Conservation (phyloP, 2,113 vertebrate species). For the Oncorhynchus masou region DNA sequence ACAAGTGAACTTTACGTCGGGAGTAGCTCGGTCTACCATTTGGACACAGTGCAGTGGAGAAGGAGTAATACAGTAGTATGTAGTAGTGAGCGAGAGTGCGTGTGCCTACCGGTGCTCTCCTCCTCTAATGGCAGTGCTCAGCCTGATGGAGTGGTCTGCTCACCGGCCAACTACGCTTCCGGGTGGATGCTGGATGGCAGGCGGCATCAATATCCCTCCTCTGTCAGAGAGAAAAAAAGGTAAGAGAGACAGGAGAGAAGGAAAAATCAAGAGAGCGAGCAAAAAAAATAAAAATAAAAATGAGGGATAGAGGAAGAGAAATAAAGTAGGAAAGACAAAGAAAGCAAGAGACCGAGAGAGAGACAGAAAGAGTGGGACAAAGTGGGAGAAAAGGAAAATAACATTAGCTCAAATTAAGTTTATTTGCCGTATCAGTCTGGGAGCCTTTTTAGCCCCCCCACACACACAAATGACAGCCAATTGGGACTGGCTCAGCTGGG, state of each 20-base stretch:
- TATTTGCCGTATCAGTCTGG: slow-evolving; percentile 72
- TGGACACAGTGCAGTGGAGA: too few relatives aligned
- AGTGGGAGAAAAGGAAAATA: slow-evolving; percentile 32
- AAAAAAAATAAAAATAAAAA: background rate
- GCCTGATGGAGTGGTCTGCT: slow-evolving; percentile 57
- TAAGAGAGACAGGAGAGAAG: background rate
- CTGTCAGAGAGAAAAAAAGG: background rate
- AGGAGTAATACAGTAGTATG: too few relatives aligned
- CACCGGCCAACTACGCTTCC: slow-evolving; percentile 55
- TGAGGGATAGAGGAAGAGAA: background rate
- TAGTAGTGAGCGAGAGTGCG: background rate
- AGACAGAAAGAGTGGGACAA: background rate
- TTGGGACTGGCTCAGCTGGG: slow-evolving; percentile 3
- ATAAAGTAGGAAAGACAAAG: slow-evolving; percentile 10
- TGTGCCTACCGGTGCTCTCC: slow-evolving; percentile 38
- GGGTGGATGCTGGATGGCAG: slow-evolving; percentile 47
- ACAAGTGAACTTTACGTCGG: too few relatives aligned
- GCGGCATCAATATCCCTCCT: slow-evolving; percentile 15
- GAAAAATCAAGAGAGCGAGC: background rate
- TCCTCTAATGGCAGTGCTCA: slow-evolving; percentile 32
- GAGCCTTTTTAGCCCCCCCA: background rate
- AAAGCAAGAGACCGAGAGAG: background rate
- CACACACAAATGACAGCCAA: background rate
- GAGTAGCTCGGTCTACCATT: too few relatives aligned
- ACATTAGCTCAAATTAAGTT: slow-evolving; percentile 77